Evolutionary conservation across 1,140 invertebrate genomes (phyloP), one percentile per base, ranked within the genome.

Genomic region (Achroia grisella): DNA sequence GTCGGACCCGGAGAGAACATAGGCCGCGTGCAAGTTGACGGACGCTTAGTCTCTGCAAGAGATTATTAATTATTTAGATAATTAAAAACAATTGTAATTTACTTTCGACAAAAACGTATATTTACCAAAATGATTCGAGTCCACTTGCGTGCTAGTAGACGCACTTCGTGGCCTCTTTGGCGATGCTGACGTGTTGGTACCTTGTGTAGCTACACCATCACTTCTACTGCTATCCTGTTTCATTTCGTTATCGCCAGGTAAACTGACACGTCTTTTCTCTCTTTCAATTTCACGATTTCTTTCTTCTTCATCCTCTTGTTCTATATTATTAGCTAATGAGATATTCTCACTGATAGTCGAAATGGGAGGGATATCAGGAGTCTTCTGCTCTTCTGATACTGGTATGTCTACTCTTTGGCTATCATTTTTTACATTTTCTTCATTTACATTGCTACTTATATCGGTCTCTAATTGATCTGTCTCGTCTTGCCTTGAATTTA

Each of bases 1-100:
- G 97, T 94, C 10, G 97, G 97, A 9, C 97, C 97, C 34, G 97
- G 95, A 79, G 94, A 98, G 79, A 98, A 98, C 91, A 97, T 96
- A 33, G 95, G 94, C 45, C 94, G 89, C 10, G 62, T 71, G 51
- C 82, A 85, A 17, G 80, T 82, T 1, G 75, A 74, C 17, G 77
- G 72, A 11, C 81, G 70, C 46, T 76, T 77, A 4, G 56, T 69
- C 63, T 85, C 79, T 85, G 56, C 8, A 69, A 69, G 29, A 56
- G 28, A 23, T 6, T 3, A 6, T 23, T 23, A 3, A 3, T 23
- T 23, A 3, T 23, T 23, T 23, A 23, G 2, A 23, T 23, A 23
- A 23, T 23, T 3, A 23, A 23, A 23, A 23, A 6, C 6, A 23
- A 23, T 23, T 23, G 2, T 23, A 2, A 6, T 23, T 23, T 23